These are phyloP conservation scores for Lycophotia porphyrea DNA, from an alignment of 2,888 invertebrate species.

Conservation along the genomic window DNA sequence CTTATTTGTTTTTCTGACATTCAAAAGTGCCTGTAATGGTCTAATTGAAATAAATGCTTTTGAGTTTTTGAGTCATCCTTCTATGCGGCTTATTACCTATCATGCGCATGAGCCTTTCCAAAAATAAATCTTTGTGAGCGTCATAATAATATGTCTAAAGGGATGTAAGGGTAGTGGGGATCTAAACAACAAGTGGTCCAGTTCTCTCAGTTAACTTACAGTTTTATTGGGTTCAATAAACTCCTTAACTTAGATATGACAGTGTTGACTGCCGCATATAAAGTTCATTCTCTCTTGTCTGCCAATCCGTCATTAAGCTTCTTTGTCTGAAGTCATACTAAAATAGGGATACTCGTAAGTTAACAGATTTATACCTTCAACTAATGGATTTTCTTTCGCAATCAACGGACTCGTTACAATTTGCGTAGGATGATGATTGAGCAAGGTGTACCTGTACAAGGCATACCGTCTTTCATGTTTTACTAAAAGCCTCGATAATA, in stretches of 20 bases:
- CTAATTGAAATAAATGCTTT: no score
- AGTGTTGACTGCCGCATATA: background rate
- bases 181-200: background rate
- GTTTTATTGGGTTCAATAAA: background rate
- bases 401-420: conserved; percentile 8
- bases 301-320: background rate
- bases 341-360: conserved; percentile 5
- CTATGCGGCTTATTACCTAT: background rate
- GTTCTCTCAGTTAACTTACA: background rate
- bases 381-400: conserved; percentile 29
- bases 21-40: no score
- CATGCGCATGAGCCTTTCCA: background rate
- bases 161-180: background rate
- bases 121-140: background rate
- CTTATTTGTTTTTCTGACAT: no score
- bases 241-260: background rate
- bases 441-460: background rate
- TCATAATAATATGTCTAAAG: background rate
- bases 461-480: conserved; percentile 2
- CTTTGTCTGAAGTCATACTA: background rate
- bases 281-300: no score
- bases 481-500: background rate
- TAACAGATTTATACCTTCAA: conserved; percentile 17
- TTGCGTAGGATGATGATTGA: conserved; percentile 16
- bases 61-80: background rate